Evolutionary conservation across 2,797 vertebrate species (phyloP), one percentile per base, ranked within the genome.

Genomic region (Dipus sagitta): DNA sequence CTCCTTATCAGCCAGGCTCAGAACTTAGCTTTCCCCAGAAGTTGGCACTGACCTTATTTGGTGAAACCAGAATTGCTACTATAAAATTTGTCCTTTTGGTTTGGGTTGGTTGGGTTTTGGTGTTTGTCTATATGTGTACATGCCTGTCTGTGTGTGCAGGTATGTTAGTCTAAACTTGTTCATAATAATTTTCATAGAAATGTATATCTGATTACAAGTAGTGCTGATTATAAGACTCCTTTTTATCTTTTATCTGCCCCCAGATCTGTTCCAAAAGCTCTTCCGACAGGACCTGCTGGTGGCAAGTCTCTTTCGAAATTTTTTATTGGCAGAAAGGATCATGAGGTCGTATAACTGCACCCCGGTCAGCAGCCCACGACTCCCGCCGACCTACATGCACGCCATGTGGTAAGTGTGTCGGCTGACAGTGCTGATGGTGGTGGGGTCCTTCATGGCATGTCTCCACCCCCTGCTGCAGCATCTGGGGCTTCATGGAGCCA

Each of bases 291-390:
- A 99, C 98, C 98, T 99, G 96, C 97, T 99, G 65, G 99, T 99
- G 93, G 99, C 99, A 96, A 99, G 99, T 76, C 97, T 99, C 67
- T 99, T 99, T 96, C 99, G 99, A 1, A 99, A 99, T 93, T 99
- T 99, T 85, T 98, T 99, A 7, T 95, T 99, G 97, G 99, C 99
- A 0, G 99, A 99, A 95, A 98, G 99, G 96, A 99, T 99, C 96
- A 99, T 99, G 99, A 98, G 99, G 95, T 99, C 99, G 0, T 99
- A 99, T 98, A 99, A 99, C 98, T 99, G 99, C 78, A 99, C 99
- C 1, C 99, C 99, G 0, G 99, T 99, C 93, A 99, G 99, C 99
- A 99, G 99, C 97, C 99, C 99, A 1, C 98, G 99, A 0, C 98
- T 99, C 42, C 99, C 99, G 28, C 99, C 99, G 0, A 99, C 99